Percentiles rank a stretch among this genome's conserved stretches.
Evolutionary conservation across 2,888 invertebrate species (phyloP).

Genomic region (Cheilosia soror): DNA sequence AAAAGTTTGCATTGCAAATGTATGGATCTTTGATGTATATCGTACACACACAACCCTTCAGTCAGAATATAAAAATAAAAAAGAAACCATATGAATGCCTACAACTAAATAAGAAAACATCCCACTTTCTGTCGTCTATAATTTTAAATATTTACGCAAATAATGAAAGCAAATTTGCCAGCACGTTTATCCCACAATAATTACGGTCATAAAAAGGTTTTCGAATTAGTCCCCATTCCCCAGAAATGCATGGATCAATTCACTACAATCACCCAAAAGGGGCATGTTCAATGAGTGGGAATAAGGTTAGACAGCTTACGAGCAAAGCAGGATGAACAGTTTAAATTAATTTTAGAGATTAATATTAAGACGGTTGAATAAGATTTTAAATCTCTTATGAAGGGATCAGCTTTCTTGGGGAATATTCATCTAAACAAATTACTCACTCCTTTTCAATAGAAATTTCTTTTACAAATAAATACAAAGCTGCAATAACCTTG

Average conservation of each 20-base stretch:
- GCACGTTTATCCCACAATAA: conserved; percentile 17
- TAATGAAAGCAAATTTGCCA: conserved; percentile 18
- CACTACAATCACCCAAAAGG: neutral
- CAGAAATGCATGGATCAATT: conserved; percentile 19
- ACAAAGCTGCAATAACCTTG: neutral
- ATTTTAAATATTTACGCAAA: conserved; percentile 18
- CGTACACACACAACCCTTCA: neutral
- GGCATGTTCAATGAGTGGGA: neutral
- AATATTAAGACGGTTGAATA: neutral
- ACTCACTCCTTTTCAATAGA: neutral
- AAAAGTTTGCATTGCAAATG: too few species aligned
- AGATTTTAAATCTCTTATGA: neutral
- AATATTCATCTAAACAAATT: neutral
- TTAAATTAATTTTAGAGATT: conserved; percentile 1
- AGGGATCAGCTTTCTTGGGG: neutral
- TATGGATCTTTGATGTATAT: too few species aligned
- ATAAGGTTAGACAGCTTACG: neutral
- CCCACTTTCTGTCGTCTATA: neutral
- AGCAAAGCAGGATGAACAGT: neutral
- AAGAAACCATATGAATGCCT: neutral
- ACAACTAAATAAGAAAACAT: too few species aligned
- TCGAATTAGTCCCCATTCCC: neutral
- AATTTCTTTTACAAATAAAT: neutral
- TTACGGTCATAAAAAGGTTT: conserved; percentile 19
- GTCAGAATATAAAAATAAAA: neutral